Base-by-base conservation (phyloP, 2,797 vertebrate species). In the Rhadinocentrus ornatus region DNA sequence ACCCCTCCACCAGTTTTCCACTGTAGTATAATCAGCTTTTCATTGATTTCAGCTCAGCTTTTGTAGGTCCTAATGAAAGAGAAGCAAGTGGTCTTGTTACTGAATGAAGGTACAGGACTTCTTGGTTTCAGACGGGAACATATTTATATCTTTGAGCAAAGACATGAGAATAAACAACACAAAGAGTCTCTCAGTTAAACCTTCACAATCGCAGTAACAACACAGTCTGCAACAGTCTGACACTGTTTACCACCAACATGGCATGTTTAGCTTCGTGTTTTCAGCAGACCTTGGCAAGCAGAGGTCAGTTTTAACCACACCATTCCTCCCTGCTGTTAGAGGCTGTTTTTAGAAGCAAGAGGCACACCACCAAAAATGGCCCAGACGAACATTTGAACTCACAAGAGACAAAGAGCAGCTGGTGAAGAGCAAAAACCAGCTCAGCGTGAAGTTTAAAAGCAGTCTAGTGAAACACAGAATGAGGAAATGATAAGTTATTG, bases 331-430 rank as follows among this genome's bases (percentile, higher is more conserved):
- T 27, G 6, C 59, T 37, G 77, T 69, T 81, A 8, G 31, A 61
- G 27, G 71, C 84, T 87, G 78, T 85, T 91, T 91, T 87, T 87
- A 87, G 89, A 84, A 82, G 52, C 77, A 62, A 20, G 57, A 56
- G 24, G n/a, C 62, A 73, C 59, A 73, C 59, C 65, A 44, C 48
- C 0, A 65, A 65, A 78, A 74, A 82, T 66, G 54, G 27, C 69
- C 22, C 66, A 63, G n/a, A 66, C 31, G 29, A 46, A 60, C 27
- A 58, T 70, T 67, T 73, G 59, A 73, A 58, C 31, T 69, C 27
- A 32, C 32, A 35, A 4, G 50, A 70, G 59, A 67, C 46, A 54
- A 41, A 46, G 27, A 44, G 32, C 16, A 57, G 54, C 35, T 6
- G 9, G 7, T 16, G 53, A 52, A 26, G 37, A 44, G 66, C 16